Evolutionary conservation across 2,888 invertebrate species (phyloP).

Genomic region (Eilema caniola): DNA sequence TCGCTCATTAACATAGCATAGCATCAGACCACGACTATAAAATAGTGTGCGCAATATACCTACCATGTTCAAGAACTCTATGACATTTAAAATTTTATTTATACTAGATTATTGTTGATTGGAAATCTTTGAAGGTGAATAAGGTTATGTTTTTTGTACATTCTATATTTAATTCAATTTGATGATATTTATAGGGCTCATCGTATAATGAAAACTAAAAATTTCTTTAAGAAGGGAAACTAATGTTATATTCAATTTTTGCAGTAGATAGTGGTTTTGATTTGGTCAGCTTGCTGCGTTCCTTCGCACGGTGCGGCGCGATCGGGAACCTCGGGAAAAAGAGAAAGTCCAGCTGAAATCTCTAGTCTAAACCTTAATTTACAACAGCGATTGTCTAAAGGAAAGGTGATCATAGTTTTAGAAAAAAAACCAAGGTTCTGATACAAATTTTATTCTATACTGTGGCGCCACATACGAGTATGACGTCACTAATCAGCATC

Average conservation of each 20-base stretch:
- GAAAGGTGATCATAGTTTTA: background rate
- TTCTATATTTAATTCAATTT: too few species aligned
- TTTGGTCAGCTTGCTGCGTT: too few species aligned
- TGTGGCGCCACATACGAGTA: background rate
- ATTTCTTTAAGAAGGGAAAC: too few species aligned
- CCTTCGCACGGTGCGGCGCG: too few species aligned
- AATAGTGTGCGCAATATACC: constrained; percentile 68
- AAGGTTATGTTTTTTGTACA: background rate
- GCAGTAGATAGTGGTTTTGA: too few species aligned
- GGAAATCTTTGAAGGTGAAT: background rate
- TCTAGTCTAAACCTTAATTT: too few species aligned
- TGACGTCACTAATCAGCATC: constrained; percentile 22
- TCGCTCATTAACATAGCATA: constrained; percentile 43
- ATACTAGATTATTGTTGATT: background rate
- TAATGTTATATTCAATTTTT: too few species aligned
- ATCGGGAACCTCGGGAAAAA: too few species aligned
- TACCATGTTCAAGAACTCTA: constrained; percentile 55
- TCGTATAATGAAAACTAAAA: too few species aligned
- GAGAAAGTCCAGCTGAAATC: too few species aligned
- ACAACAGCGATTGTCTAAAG: background rate
- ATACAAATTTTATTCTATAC: background rate
- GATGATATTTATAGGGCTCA: too few species aligned
- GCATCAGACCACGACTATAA: constrained; percentile 52
- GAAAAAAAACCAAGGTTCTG: background rate
- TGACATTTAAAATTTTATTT: constrained; percentile 29